These are phyloP conservation scores for Axis porcinus DNA, from an alignment of 2,113 vertebrate species.

Conservation along the genomic window DNA sequence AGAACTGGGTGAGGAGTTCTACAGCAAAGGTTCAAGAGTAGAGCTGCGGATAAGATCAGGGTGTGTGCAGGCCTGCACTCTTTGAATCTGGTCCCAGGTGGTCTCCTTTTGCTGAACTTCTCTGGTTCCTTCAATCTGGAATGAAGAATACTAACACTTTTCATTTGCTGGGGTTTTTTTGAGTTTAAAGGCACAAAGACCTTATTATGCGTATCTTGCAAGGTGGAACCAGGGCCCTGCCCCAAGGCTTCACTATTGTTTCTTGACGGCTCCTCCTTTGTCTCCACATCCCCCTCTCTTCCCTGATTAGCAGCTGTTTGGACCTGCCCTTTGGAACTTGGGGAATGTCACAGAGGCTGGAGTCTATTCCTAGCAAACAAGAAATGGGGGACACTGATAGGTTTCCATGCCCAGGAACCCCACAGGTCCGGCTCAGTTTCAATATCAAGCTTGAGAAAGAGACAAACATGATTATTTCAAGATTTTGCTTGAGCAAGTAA, in stretches of 20 bases:
- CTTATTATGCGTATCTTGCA: not conserved
- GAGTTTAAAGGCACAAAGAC: not conserved
- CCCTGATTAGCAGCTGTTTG: not conserved
- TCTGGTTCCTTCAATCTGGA: not conserved
- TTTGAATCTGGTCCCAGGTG: not conserved
- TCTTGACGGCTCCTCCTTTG: not conserved
- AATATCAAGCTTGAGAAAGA: not conserved
- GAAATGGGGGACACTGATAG: not conserved
- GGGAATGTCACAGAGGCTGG: not conserved
- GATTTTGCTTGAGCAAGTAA: not conserved
- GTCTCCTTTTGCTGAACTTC: not conserved
- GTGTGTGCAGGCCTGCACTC: not conserved
- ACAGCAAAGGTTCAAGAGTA: not conserved
- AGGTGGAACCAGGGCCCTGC: not conserved
- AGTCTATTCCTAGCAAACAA: not conserved
- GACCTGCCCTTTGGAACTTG: not conserved
- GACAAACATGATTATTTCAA: not conserved
- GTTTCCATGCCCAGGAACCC: not conserved
- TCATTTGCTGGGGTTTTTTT: not conserved
- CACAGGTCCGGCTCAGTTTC: not conserved
- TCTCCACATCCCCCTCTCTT: not conserved
- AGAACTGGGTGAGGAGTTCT: not conserved
- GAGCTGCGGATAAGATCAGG: not conserved
- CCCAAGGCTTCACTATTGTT: not conserved
- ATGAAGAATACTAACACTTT: not conserved